These are phyloP conservation scores for Acanthochromis polyacanthus DNA, from an alignment of 2,113 vertebrate species.

Conservation along the genomic window DNA sequence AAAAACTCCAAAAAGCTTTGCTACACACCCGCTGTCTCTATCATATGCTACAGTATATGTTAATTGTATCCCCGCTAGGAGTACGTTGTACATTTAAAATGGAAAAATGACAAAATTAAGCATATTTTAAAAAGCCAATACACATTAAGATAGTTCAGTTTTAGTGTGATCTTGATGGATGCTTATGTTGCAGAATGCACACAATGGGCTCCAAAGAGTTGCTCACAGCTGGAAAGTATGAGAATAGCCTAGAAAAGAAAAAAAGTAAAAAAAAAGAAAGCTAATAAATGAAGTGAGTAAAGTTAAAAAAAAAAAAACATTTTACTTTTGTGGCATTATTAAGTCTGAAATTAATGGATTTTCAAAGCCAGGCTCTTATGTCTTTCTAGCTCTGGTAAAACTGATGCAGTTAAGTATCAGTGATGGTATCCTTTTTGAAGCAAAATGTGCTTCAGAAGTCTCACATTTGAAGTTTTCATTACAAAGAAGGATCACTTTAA, in stretches of 20 bases:
- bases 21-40: not conserved
- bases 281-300: no score
- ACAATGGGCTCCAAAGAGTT: no score
- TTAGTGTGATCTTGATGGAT: not conserved
- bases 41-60: slow-evolving; percentile 31
- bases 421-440: no score
- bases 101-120: slow-evolving; percentile 14
- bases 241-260: not conserved
- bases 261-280: not conserved
- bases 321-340: not conserved
- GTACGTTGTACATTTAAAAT: slow-evolving; percentile 4
- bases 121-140: slow-evolving; percentile 22
- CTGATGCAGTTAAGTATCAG: no score
- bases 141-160: not conserved
- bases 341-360: not conserved
- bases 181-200: not conserved
- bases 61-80: slow-evolving; percentile 9
- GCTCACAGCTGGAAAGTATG: not conserved
- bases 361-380: no score
- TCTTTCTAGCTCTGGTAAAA: no score
- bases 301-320: no score
- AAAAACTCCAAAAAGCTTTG: slow-evolving; percentile 13
- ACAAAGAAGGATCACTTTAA: not conserved
- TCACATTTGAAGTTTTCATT: no score
- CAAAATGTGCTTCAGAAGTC: no score